phyloP scores from a whole-genome alignment of 1,140 invertebrate species.

The Hydropsyche tenuis region DNA sequence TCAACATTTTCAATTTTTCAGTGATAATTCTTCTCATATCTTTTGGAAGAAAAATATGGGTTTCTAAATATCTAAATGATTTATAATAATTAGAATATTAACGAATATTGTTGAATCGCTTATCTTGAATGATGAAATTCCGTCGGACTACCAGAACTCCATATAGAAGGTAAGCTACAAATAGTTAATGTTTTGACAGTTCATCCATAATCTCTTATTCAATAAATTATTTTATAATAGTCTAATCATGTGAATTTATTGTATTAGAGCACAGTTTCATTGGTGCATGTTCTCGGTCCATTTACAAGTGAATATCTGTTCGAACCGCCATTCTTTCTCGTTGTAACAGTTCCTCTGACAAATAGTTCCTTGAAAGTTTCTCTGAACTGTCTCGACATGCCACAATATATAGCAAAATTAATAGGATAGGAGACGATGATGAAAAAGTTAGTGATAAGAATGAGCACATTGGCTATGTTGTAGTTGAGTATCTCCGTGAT shows the following conservation, averaged over 20 bases:
- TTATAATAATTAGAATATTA: no score
- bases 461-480: conserved; percentile 79
- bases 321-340: conserved; percentile 70
- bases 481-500: conserved; percentile 79
- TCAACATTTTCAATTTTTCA: no score
- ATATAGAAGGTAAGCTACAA: conserved; percentile 21
- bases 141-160: conserved; percentile 29
- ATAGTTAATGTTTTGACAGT: not conserved
- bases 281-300: conserved; percentile 79
- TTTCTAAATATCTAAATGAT: no score
- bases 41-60: no score
- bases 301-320: conserved; percentile 80
- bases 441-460: conserved; percentile 89
- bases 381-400: conserved; percentile 91
- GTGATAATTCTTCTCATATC: no score
- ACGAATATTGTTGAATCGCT: no score
- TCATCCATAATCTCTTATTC: not conserved
- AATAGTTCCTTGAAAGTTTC: conserved; percentile 94
- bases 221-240: not conserved
- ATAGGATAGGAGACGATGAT: conserved; percentile 91
- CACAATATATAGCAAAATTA: conserved; percentile 95
- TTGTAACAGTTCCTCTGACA: conserved; percentile 66
- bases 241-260: not conserved
- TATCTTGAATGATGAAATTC: conserved; percentile 22
- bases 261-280: conserved; percentile 79